These are phyloP conservation scores for Tetraodon nigroviridis DNA, from an alignment of 2,113 vertebrate species.

Conservation along the genomic window DNA sequence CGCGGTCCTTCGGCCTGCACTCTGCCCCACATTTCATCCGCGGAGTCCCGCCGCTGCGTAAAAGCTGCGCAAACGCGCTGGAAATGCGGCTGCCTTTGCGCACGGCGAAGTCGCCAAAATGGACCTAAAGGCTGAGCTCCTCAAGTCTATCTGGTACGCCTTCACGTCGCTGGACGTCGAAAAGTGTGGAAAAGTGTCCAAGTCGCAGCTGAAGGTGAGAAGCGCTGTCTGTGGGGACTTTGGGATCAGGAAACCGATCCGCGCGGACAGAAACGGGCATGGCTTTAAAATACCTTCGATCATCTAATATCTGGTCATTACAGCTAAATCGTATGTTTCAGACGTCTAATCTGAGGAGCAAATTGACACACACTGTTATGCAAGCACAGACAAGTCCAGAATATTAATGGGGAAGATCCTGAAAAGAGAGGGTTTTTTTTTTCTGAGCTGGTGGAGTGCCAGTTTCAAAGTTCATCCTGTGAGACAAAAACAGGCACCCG, in stretches of 20 bases:
- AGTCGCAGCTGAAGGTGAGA: constrained; percentile 76
- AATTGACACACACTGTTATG: not conserved
- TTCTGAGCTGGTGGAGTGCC: not conserved
- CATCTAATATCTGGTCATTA: not conserved
- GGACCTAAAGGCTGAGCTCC: constrained; percentile 73
- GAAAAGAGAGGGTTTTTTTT: not conserved
- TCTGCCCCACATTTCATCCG: constrained; percentile 48
- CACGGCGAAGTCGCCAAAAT: constrained; percentile 44
- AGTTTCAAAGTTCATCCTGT: constrained; percentile 41
- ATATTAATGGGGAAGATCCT: not conserved
- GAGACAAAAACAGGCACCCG: not conserved
- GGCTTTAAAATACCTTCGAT: too few relatives aligned
- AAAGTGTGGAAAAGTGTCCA: constrained; percentile 75
- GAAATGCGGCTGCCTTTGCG: constrained; percentile 45
- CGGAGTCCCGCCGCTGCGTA: constrained; percentile 29
- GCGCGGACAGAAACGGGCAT: too few relatives aligned
- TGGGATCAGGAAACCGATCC: constrained; percentile 27
- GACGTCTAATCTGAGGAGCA: not conserved
- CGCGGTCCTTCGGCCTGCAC: constrained; percentile 16
- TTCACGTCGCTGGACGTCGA: constrained; percentile 77
- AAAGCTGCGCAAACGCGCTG: constrained; percentile 32
- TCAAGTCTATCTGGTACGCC: constrained; percentile 78
- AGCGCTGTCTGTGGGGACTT: not conserved
- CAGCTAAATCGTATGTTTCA: not conserved
- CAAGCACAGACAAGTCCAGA: constrained; percentile 6